Percentiles rank a stretch among this genome's conserved stretches.
phyloP scores from a whole-genome alignment of 2,797 vertebrate genomes.

The Poliocrania exsul region DNA sequence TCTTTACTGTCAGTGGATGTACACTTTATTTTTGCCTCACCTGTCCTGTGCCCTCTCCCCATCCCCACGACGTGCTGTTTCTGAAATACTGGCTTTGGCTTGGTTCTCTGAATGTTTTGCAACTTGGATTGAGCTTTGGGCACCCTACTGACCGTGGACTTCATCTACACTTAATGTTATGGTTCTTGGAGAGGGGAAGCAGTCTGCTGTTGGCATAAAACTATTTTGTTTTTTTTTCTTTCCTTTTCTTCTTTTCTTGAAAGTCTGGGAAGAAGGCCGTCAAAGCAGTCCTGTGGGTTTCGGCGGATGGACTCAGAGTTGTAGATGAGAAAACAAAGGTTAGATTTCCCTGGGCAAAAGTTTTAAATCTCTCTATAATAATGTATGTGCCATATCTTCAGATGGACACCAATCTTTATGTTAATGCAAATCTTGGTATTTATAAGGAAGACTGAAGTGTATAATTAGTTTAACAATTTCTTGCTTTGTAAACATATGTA shows the following conservation, averaged over 20 bases:
- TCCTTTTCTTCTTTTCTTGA: not conserved
- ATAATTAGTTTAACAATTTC: not conserved
- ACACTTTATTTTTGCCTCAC: constrained; percentile 65
- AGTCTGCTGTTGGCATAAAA: constrained; percentile 23
- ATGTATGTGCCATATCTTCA: not conserved
- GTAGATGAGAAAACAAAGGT: constrained; percentile 99
- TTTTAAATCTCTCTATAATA: not conserved
- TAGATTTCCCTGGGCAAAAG: constrained; percentile 53
- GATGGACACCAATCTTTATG: not conserved
- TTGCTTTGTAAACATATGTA: not conserved
- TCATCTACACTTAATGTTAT: constrained; percentile 69
- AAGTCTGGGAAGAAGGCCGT: constrained; percentile 97
- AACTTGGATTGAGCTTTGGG: constrained; percentile 78
- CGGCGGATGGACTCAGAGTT: constrained; percentile 95
- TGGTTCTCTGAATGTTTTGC: constrained; percentile 76
- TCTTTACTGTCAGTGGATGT: constrained; percentile 73
- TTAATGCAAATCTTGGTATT: not conserved
- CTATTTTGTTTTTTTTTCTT: not conserved
- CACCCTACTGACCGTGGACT: constrained; percentile 72
- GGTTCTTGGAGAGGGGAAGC: constrained; percentile 68
- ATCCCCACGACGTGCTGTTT: constrained; percentile 59
- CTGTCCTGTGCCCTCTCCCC: constrained; percentile 49
- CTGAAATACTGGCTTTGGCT: constrained; percentile 74
- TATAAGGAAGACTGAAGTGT: not conserved
- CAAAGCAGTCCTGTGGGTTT: constrained; percentile 96